Evolutionary conservation across 2,888 invertebrate species (phyloP).

Genomic region (Carterocephalus palaemon): DNA sequence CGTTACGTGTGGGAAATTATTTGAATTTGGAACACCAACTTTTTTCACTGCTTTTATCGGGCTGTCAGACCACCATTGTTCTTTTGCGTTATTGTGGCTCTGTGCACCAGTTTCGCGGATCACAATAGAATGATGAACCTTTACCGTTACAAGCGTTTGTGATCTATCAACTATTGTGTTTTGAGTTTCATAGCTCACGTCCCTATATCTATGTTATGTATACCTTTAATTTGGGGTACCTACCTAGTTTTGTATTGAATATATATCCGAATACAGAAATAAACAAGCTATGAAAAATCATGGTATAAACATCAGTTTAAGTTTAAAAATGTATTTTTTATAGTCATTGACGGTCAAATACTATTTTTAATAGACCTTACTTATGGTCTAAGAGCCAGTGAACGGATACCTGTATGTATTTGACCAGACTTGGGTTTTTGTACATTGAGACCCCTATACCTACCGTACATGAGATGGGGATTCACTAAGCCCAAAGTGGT

Average conservation of each 20-base stretch:
- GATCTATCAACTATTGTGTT: conserved; percentile 24
- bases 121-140: conserved; percentile 37
- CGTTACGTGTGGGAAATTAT: conserved; percentile 79
- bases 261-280: too few relatives aligned
- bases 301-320: too few relatives aligned
- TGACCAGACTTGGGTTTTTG: too few relatives aligned
- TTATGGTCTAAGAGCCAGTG: too few relatives aligned
- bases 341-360: too few relatives aligned
- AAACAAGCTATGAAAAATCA: too few relatives aligned
- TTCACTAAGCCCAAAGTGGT: too few relatives aligned
- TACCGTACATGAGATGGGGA: too few relatives aligned
- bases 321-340: too few relatives aligned
- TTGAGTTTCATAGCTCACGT: conserved; percentile 22
- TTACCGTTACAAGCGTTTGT: conserved; percentile 34
- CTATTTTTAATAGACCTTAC: too few relatives aligned
- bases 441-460: too few relatives aligned
- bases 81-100: conserved; percentile 56
- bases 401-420: too few relatives aligned
- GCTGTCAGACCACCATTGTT: conserved; percentile 61
- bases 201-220: not conserved
- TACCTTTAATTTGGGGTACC: conserved; percentile 1
- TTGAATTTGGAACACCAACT: conserved; percentile 72
- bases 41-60: conserved; percentile 64
- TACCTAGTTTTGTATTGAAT: not conserved
- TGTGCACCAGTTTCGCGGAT: conserved; percentile 58